Conservation (phyloP, 2,888 invertebrate genomes). For the Phyllotreta cruciferae region DNA sequence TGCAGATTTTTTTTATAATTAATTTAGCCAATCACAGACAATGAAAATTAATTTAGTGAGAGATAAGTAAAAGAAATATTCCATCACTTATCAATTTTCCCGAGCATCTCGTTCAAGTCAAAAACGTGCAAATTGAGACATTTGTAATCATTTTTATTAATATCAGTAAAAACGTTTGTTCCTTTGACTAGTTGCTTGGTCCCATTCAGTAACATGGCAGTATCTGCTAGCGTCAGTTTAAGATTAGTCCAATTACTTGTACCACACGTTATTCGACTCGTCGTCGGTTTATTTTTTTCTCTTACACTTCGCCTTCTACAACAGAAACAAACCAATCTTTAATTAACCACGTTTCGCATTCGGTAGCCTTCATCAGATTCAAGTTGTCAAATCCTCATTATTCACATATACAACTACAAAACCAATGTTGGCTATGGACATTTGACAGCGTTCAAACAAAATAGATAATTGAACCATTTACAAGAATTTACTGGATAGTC, state of each 20-base stretch:
- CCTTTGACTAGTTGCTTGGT: slow-evolving; percentile 46
- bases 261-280: slow-evolving; percentile 32
- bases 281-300: slow-evolving; percentile 47
- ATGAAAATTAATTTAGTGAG: no score
- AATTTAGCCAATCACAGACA: no score
- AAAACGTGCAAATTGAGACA: slow-evolving; percentile 43
- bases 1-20: no score
- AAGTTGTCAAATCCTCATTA: slow-evolving; percentile 2
- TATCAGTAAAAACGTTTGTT: slow-evolving; percentile 35
- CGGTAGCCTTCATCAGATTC: slow-evolving; percentile 1
- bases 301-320: slow-evolving; percentile 55
- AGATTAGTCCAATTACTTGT: slow-evolving; percentile 33
- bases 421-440: no score
- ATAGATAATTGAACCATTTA: no score
- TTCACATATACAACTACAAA: no score
- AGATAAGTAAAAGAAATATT: no score
- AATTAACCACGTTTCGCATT: slow-evolving; percentile 34
- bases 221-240: slow-evolving; percentile 63
- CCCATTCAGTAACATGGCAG: slow-evolving; percentile 62
- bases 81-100: slow-evolving; percentile 24
- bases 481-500: no score
- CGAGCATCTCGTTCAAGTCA: slow-evolving; percentile 45
- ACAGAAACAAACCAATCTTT: slow-evolving; percentile 51
- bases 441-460: no score
- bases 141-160: slow-evolving; percentile 46